These are phyloP conservation scores for Rhombomys opimus DNA, from an alignment of 2,113 vertebrate genomes.

Conservation along the genomic window DNA sequence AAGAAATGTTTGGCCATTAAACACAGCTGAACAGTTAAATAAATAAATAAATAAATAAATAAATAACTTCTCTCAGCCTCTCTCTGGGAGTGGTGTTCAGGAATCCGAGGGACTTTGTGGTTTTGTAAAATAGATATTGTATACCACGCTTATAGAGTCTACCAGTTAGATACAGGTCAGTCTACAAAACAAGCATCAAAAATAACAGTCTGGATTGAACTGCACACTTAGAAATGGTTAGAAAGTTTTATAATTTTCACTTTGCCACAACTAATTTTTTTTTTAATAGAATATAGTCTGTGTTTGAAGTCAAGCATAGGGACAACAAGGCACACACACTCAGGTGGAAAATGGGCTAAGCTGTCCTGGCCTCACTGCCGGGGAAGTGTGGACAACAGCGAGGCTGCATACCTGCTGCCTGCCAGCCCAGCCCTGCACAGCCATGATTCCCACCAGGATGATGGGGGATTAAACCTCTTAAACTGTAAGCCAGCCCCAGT, in stretches of 20 bases:
- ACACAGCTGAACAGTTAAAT: not conserved
- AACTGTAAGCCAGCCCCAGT: not conserved
- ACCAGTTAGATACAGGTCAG: slow-evolving; percentile 18
- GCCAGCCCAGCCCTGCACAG: not conserved
- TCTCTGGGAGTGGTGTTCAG: slow-evolving; percentile 16
- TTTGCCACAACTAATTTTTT: not conserved
- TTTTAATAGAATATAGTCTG: not conserved
- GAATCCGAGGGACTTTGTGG: not conserved
- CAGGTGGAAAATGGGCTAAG: not conserved
- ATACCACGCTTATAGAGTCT: not conserved
- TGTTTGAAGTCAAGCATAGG: not conserved
- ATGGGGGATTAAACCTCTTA: not conserved
- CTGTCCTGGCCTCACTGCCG: not conserved
- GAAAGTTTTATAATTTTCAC: not conserved
- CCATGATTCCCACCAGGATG: not conserved
- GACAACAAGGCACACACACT: not conserved
- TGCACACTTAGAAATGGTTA: not conserved
- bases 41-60: not conserved
- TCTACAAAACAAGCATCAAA: slow-evolving; percentile 31
- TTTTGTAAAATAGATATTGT: not conserved
- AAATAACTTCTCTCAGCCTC: slow-evolving; percentile 3
- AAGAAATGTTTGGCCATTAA: not conserved
- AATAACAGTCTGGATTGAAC: slow-evolving; percentile 1
- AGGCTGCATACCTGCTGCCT: not conserved
- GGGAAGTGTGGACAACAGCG: not conserved